phyloP scores from a whole-genome alignment of 35 echinoderm and acorn worm species.

The Anneissia japonica region DNA sequence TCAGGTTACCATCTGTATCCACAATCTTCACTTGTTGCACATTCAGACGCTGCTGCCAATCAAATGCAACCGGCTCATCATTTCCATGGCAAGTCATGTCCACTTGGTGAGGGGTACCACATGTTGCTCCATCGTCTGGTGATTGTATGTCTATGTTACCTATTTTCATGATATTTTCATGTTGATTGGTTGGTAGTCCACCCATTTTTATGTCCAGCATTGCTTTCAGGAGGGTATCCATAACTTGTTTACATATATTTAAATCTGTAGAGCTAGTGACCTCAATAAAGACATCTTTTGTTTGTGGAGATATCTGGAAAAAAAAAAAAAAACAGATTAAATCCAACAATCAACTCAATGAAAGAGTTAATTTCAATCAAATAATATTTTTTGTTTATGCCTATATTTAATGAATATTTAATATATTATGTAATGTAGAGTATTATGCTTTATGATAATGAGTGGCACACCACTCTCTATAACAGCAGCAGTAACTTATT shows the following conservation, averaged over 20 bases:
- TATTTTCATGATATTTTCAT: not conserved
- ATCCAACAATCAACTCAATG: no score
- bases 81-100: not conserved
- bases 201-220: not conserved
- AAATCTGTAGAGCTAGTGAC: slow-evolving; percentile 1
- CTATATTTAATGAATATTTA: no score
- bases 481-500: no score
- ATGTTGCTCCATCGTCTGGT: not conserved
- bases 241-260: slow-evolving; percentile 6
- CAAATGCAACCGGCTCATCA: not conserved
- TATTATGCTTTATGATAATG: no score
- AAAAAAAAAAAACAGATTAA: not conserved
- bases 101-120: no score
- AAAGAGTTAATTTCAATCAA: no score
- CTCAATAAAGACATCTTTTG: slow-evolving; percentile 10
- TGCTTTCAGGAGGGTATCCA: not conserved
- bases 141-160: not conserved
- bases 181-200: not conserved
- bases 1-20: slow-evolving; percentile 9
- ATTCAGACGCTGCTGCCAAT: not conserved
- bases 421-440: no score
- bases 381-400: no score
- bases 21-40: slow-evolving; percentile 6
- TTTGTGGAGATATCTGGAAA: not conserved
- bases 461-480: no score